These are phyloP conservation scores for Varecia variegata DNA, from an alignment of 2,797 vertebrate species.

Conservation along the genomic window DNA sequence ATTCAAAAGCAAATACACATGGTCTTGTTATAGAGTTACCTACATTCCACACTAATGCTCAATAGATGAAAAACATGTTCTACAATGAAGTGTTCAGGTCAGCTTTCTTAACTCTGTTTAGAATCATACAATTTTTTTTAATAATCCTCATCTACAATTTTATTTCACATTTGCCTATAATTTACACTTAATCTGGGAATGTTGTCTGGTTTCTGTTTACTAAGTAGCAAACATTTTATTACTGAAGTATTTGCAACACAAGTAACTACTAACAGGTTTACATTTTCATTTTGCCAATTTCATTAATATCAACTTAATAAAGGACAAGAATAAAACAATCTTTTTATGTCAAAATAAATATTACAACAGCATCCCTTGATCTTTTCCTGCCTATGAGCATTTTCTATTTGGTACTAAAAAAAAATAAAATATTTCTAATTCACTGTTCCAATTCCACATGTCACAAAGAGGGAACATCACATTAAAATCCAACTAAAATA, in stretches of 20 bases:
- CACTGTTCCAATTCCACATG: not conserved
- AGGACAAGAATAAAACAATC: not conserved
- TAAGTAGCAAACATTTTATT: not conserved
- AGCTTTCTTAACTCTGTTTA: not conserved
- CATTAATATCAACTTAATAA: not conserved
- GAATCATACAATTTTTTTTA: not conserved
- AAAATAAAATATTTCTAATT: not conserved
- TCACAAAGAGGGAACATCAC: not conserved
- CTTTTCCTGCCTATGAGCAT: not conserved
- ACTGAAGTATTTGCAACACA: not conserved
- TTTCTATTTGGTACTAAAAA: not conserved
- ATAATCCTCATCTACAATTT: not conserved
- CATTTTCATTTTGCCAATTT: slow-evolving; percentile 19
- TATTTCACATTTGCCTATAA: not conserved
- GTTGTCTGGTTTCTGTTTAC: not conserved
- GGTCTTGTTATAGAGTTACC: slow-evolving; percentile 76
- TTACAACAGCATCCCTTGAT: not conserved
- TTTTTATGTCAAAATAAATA: not conserved
- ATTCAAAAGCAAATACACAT: slow-evolving; percentile 81
- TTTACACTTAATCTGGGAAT: not conserved
- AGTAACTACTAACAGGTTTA: not conserved
- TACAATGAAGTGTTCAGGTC: not conserved
- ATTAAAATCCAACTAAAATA: not conserved
- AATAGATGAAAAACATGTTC: slow-evolving; percentile 56
- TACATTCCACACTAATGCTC: slow-evolving; percentile 68